phyloP scores from a whole-genome alignment of 2,888 invertebrate genomes.

The Nebria brevicollis region DNA sequence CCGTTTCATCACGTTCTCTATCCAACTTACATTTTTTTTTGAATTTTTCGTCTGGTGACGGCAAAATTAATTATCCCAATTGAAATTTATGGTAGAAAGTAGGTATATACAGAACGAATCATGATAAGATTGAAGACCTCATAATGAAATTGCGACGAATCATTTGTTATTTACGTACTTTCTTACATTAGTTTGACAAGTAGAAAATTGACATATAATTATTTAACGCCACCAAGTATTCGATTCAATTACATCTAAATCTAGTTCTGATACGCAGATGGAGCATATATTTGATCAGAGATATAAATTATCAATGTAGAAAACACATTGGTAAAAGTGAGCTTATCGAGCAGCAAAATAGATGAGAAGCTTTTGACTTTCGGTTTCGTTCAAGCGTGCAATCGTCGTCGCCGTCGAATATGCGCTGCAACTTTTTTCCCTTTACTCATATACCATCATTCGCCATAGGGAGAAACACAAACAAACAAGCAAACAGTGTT shows the following conservation, averaged over 20 bases:
- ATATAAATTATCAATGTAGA: background rate
- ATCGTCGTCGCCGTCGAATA: background rate
- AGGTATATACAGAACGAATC: conserved; percentile 6
- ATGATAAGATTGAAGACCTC: conserved; percentile 29
- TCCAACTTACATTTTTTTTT: conserved; percentile 19
- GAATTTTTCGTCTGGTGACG: conserved; percentile 28
- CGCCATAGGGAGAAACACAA: background rate
- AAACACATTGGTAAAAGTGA: no score
- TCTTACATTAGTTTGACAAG: background rate
- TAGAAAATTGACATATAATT: background rate
- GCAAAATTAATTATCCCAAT: conserved; percentile 41
- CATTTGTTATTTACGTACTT: conserved; percentile 9
- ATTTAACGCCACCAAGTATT: no score
- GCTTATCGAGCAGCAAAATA: background rate
- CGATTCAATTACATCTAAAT: background rate
- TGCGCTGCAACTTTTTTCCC: background rate
- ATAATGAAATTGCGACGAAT: conserved; percentile 27
- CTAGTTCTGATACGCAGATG: background rate
- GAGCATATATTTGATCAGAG: no score
- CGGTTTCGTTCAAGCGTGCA: background rate
- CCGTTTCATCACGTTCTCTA: background rate
- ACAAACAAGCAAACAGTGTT: background rate
- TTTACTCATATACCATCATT: background rate
- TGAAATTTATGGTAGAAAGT: conserved; percentile 30
- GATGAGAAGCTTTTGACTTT: background rate